Evolutionary conservation across 37 sponge, comb jelly and placozoan species (phyloP), one percentile per base, ranked within the genome.

Genomic region (Chondrosia reniformis): DNA sequence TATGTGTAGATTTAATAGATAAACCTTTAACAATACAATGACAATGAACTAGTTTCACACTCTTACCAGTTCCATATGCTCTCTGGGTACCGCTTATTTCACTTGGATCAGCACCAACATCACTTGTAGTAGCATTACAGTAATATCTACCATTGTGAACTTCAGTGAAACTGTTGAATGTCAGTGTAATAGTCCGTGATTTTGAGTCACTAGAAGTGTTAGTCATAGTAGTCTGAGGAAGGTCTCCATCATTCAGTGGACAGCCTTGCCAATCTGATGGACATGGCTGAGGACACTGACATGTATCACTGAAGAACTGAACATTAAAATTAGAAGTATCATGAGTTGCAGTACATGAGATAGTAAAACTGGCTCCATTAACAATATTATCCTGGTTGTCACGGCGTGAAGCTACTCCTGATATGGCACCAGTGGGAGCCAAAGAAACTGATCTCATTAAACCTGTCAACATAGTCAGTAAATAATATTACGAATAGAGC

Each of bases 81-180:
- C 9, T 17, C n/a, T 38, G 24, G 22, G 44, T 6, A 17, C 22
- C 36, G 24, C 41, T 25, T 17, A 25, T 38, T 17, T 13, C 8
- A 3, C 17, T 13, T 6, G 41, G 1, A 41, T 64, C 34, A 4
- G 8, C 42, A 30, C 72, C 72, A 30, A 41, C 72, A 69, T 69
- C 72, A 69, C n/a, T 69, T 3, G 72, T 69, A 34, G n/a, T 69
- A 12, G 72, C 72, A 34, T 69, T 22, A 25, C 72, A 69, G 9
- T 41, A 21, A 44, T 69, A 69, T 8, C 38, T 7, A n/a, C 72
- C 72, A 7, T 69, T 38, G 42, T 69, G 72, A 69, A 1, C 44
- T 39, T 41, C 72, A 43, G 39, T 41, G 41, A 69, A 69, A 44
- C 42, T 40, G 19, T 69, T 36, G 72, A 69, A 69, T 1, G 41